A percentile compares a stretch with the other conserved stretches of the same genome.
phyloP scores from a whole-genome alignment of 2,113 vertebrate genomes.

The Puntigrus tetrazona region DNA sequence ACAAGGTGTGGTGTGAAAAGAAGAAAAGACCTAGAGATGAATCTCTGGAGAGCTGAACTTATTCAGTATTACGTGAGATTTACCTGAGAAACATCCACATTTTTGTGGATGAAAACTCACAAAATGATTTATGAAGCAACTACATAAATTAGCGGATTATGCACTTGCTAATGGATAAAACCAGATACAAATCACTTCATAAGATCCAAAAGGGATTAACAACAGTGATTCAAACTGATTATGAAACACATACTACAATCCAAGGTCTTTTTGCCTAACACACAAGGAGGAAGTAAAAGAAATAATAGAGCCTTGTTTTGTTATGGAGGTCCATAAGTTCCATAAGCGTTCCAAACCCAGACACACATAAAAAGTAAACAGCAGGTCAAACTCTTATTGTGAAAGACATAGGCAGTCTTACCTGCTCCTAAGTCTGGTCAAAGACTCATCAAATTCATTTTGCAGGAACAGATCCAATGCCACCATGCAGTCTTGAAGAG shows the following conservation, averaged over 20 bases:
- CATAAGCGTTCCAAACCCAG: background rate
- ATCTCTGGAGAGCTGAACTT: slow-evolving; percentile 20
- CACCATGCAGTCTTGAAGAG: slow-evolving; percentile 89
- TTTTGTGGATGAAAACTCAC: background rate
- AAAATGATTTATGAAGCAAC: background rate
- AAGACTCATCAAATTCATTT: slow-evolving; percentile 92
- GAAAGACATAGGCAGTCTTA: slow-evolving; percentile 66
- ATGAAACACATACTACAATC: background rate
- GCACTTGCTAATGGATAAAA: background rate
- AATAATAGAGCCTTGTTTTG: background rate
- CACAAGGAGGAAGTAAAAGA: background rate
- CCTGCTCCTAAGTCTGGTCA: slow-evolving; percentile 85
- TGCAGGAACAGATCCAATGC: slow-evolving; percentile 92
- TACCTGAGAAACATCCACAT: slow-evolving; percentile 6
- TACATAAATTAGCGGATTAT: background rate
- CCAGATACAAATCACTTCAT: background rate
- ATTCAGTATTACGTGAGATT: slow-evolving; percentile 13
- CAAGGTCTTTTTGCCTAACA: background rate
- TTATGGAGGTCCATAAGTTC: background rate
- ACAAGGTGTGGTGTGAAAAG: slow-evolving; percentile 19
- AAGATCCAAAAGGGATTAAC: background rate
- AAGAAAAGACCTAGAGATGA: background rate
- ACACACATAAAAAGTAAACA: background rate
- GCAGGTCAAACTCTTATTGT: background rate
- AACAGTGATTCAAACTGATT: background rate